Base-by-base conservation (phyloP, 2,113 vertebrate species). In the Anarhynchus alexandrinus region DNA sequence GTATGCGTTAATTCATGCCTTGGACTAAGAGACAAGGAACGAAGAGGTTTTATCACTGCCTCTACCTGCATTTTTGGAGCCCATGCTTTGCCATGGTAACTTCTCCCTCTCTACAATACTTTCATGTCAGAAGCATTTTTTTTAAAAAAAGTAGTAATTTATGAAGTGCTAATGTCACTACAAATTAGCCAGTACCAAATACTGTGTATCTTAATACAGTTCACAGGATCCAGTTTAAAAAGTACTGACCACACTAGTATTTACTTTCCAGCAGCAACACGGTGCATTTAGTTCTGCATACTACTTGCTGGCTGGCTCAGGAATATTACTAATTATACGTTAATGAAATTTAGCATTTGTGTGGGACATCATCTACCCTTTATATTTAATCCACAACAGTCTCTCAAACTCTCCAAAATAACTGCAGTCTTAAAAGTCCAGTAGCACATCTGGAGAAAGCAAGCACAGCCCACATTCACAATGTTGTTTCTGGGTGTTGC, bases 1-100 rank as follows among this genome's bases (percentile, higher is more conserved):
- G 17, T 2, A 23, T 0, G 1, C 1, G 4, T 47, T n/a, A 52
- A 42, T 21, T 52, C 30, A 47, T 0, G 0, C 23, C 30, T 40
- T 40, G 3, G 15, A 73, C 13, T 16, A 52, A 25, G 36, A 71
- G 15, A 21, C 6, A 38, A 27, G 10, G 34, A 92, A 43, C 18
- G 2, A 19, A 3, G 7, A 78, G 26, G 22, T 38, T 79, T 64
- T 23, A 51, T 29, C n/a, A 8, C 11, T 6, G 13, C 23, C 25
- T 74, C 26, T 38, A 7, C 15, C n/a, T 62, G 30, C 9, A 47
- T 40, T 91, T 83, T 32, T 29, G 14, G 12, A 67, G 40, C 12
- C 47, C 4, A 2, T 10, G 32, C 15, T 19, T 71, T 10, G 9
- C 58, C 51, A 14, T 6, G 8, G 10, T n/a, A 52, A 36, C n/a